Base-by-base conservation (phyloP, 2,113 vertebrate genomes). In the Ameiurus melas region DNA sequence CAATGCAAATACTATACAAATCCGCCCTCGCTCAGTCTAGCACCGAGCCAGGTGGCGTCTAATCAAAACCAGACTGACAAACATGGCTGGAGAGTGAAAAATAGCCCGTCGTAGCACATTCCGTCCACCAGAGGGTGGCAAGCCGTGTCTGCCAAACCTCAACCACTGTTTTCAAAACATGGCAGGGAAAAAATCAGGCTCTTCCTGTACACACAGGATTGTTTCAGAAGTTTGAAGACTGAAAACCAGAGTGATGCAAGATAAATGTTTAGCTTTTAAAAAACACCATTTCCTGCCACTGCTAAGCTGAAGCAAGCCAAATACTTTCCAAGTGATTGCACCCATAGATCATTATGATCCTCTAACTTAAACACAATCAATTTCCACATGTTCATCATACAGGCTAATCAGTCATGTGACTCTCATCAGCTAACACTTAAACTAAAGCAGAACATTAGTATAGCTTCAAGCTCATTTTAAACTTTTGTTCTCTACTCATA, bases 21-120 rank as follows among this genome's bases (percentile, higher is more conserved):
- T 91, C 94, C 92, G 87, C 90, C 90, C 87, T 94, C 90, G 83
- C 91, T 94, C 87, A 19, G 66, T 93, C 88, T 93, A 93, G 93
- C 93, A 90, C 27, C 75, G 84, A 91, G 91, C 93, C 93, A 86
- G 90, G 89, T 88, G 92, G 87, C 93, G 93, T 94, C 93, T 95
- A 94, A 96, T 95, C 94, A 92, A 95, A 95, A 93, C 94, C 95
- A 96, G 94, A 94, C 92, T 81, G 1, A 43, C 82, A 55, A 75
- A 79, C 47, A 64, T 83, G 73, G 58, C 84, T 75, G 47, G 79
- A 43, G 58, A 20, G 25, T 25, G 43, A 62, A 94, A 95, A 95
- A 94, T 90, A 95, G 88, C 89, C 89, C 92, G 95, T 90, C 93
- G 90, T 94, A 90, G 82, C 92, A 43, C 93, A 96, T 95, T 93